phyloP scores from a whole-genome alignment of 2,888 invertebrate genomes.

The Brachypterus glaber region DNA sequence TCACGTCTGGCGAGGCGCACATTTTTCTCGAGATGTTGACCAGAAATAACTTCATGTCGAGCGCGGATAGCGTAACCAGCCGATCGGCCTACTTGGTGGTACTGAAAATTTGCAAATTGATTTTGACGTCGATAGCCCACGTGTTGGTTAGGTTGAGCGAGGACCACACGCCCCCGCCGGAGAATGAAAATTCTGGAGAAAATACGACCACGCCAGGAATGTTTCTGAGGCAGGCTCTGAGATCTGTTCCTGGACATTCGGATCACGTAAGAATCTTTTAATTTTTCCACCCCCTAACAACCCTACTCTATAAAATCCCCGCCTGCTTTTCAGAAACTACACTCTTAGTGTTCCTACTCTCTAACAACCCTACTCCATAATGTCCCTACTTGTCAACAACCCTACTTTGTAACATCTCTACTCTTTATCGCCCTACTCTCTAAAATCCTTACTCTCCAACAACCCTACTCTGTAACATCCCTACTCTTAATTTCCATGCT shows the following conservation, averaged over 20 bases:
- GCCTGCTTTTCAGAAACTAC: neutral
- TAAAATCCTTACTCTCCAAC: too few species aligned
- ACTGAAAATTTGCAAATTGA: constrained; percentile 78
- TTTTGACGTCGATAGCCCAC: constrained; percentile 79
- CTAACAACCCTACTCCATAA: too few species aligned
- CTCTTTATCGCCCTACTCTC: too few species aligned
- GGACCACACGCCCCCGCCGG: constrained; percentile 37
- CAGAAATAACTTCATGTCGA: constrained; percentile 74
- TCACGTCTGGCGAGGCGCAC: constrained; percentile 56
- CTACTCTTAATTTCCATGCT: too few species aligned
- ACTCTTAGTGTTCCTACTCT: neutral
- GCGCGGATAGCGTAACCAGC: constrained; percentile 57
- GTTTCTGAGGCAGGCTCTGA: constrained; percentile 70
- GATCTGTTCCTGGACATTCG: constrained; percentile 73
- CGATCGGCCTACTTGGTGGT: constrained; percentile 80
- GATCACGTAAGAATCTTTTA: constrained; percentile 54
- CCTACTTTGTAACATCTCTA: too few species aligned
- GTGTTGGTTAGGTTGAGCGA: constrained; percentile 51
- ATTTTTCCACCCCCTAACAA: neutral
- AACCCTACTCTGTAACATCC: too few species aligned
- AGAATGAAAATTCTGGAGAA: constrained; percentile 33
- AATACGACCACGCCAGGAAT: constrained; percentile 40
- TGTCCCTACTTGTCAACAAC: too few species aligned
- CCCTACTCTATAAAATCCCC: too few species aligned
- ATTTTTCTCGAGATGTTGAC: constrained; percentile 70